Conservation (phyloP, 1,140 invertebrate genomes). For the Antheraea pernyi region DNA sequence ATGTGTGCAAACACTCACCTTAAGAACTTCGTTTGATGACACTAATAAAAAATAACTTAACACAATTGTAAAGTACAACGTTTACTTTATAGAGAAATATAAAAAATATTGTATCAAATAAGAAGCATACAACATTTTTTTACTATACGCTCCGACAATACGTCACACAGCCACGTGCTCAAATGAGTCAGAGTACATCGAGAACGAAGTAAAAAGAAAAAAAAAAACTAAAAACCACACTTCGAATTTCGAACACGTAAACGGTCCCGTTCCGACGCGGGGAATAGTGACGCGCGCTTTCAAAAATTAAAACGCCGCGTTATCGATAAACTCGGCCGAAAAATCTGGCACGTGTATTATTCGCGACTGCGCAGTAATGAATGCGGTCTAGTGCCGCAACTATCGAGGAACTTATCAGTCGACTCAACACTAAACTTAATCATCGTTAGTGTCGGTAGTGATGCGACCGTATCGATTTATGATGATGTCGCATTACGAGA, state of each 20-base stretch:
- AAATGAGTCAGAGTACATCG: neutral
- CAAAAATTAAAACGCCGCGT: neutral
- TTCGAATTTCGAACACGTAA: neutral
- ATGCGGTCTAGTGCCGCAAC: neutral
- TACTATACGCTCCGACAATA: neutral
- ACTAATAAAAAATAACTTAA: neutral
- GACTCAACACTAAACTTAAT: conserved; percentile 1
- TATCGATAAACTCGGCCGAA: neutral
- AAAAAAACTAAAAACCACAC: neutral
- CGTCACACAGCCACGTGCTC: neutral
- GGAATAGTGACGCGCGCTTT: neutral
- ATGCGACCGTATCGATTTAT: neutral
- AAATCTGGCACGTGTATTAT: neutral
- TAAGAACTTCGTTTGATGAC: neutral
- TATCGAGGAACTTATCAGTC: neutral
- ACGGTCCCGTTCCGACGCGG: neutral
- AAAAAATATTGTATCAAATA: neutral
- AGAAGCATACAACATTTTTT: neutral
- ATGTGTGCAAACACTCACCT: neutral
- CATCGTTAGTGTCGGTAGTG: neutral
- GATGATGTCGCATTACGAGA: neutral
- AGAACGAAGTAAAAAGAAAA: neutral
- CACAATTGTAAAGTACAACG: neutral
- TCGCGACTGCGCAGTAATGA: conserved; percentile 3
- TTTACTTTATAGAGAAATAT: conserved; percentile 4